Evolutionary conservation across 2,888 invertebrate species (phyloP).

Genomic region (Lymantria monacha): DNA sequence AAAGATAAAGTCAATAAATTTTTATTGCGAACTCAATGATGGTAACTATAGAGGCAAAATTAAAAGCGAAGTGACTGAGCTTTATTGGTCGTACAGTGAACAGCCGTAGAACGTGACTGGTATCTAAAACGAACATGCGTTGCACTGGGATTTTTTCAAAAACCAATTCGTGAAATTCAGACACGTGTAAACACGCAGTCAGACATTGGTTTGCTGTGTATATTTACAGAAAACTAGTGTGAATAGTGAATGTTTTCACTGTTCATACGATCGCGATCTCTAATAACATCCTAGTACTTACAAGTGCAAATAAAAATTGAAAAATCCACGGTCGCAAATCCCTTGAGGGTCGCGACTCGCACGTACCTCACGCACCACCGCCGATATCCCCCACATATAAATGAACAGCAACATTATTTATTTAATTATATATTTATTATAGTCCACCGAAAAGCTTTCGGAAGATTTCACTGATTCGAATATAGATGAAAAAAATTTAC

Average conservation of each 20-base stretch:
- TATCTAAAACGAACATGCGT: constrained; percentile 30
- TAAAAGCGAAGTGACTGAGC: constrained; percentile 26
- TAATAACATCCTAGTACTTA: constrained; percentile 64
- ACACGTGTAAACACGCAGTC: constrained; percentile 30
- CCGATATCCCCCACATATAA: constrained; percentile 46
- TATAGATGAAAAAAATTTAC: no score
- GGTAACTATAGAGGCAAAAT: constrained; percentile 14
- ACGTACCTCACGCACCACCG: constrained; percentile 59
- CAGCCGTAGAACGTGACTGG: constrained; percentile 26
- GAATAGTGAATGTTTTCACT: constrained; percentile 36
- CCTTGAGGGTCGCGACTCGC: constrained; percentile 55
- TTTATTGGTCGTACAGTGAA: constrained; percentile 16
- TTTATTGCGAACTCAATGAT: no score
- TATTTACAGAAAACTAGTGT: constrained; percentile 34
- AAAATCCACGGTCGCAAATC: constrained; percentile 71
- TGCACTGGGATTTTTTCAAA: constrained; percentile 20
- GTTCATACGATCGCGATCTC: constrained; percentile 27
- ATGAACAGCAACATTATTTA: constrained; percentile 50
- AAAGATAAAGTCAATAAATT: no score
- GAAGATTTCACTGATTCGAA: not conserved
- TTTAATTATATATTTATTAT: constrained; percentile 44
- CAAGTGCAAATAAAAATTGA: constrained; percentile 77
- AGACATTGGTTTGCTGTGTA: constrained; percentile 31
- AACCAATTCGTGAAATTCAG: constrained; percentile 28
- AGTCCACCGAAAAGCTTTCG: constrained; percentile 18